Conservation (phyloP, 2,797 vertebrate species). For the Diplodus puntazzo region DNA sequence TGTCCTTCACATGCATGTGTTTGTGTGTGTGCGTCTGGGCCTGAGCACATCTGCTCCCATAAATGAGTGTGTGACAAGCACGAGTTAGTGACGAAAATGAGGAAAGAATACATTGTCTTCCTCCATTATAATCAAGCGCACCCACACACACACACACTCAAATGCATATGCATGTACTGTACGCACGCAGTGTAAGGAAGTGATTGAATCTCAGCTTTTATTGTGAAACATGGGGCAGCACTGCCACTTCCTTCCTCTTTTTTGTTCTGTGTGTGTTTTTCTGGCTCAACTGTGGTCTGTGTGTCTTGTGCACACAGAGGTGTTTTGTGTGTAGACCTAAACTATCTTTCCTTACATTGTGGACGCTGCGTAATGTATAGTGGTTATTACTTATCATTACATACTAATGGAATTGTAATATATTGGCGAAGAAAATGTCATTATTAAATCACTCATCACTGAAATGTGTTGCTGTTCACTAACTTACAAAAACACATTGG, state of each 20-base stretch:
- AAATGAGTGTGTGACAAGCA: slow-evolving; percentile 57
- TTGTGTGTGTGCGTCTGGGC: slow-evolving; percentile 14
- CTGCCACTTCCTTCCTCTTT: slow-evolving; percentile 55
- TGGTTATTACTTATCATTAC: background rate
- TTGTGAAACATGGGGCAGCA: slow-evolving; percentile 65
- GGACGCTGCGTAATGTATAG: no score
- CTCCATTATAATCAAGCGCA: background rate
- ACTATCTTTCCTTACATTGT: background rate
- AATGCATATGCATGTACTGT: background rate
- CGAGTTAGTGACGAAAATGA: slow-evolving; percentile 1
- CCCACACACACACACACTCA: background rate
- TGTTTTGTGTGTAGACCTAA: background rate
- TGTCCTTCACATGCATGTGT: slow-evolving; percentile 57
- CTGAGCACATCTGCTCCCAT: slow-evolving; percentile 46
- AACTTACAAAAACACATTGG: background rate
- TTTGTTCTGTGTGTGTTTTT: slow-evolving; percentile 8
- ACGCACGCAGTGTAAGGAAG: slow-evolving; percentile 45
- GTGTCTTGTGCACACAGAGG: background rate
- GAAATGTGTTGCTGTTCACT: background rate
- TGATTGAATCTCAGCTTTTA: slow-evolving; percentile 69
- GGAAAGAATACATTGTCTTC: slow-evolving; percentile 8
- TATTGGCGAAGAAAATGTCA: background rate
- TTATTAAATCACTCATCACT: background rate
- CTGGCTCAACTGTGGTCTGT: background rate
- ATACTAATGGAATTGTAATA: background rate